phyloP scores from a whole-genome alignment of 2,113 vertebrate genomes.

The rat (Rattus norvegicus) region GRCr8 NC_086022.1:11437501-11438000 shows the following conservation, averaged over 20 bases:
- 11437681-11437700: too few species aligned
- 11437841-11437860: background rate
- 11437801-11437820: background rate
- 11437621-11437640: too few species aligned
- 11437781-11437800: background rate
- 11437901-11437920: background rate
- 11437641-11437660: too few species aligned
- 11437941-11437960: background rate
- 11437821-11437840: background rate
- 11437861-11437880: background rate
- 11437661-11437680: too few species aligned
- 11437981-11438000: background rate
- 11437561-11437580: too few species aligned
- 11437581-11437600: too few species aligned
- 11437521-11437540: background rate
- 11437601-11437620: too few species aligned
- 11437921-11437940: background rate
- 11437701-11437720: too few species aligned
- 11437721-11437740: background rate
- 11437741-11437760: background rate
- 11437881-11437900: background rate
- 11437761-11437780: background rate
- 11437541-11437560: too few species aligned
- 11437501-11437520: background rate
- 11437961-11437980: background rate